Base-by-base conservation (phyloP, 2,888 invertebrate genomes). In the Apodemia zela region DNA sequence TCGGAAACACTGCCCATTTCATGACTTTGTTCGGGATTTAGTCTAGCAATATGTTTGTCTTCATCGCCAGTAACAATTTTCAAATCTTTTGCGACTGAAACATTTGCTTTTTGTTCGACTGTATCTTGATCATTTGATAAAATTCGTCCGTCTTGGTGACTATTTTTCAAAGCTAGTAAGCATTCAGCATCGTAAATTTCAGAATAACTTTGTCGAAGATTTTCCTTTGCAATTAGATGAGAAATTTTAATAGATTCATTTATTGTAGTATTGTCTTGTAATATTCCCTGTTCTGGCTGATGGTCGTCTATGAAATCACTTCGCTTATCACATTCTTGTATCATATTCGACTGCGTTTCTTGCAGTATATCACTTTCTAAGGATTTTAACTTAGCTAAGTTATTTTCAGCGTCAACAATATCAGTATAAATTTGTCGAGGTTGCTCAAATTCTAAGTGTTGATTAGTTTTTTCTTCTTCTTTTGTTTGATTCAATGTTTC, bases 121-220 rank as follows among this genome's bases (percentile, higher is more conserved):
- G 21, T 7, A 17, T 18, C 29, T 10, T 5, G 29, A 13, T n/a
- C 6, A n/a, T 15, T 25, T 13, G 21, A 18, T 18, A n/a, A 11
- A 17, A 57, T 13, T 33, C 57, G 18, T 42, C 33, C 5, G 17
- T 18, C 18, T 11, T 17, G 21, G 47, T 59, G 42, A 38, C 11
- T 49, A n/a, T 35, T 63, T 17, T 15, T 60, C 4, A 59, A 58
- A 42, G 60, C 68, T 45, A 67, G 21, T 25, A 68, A 54, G 15
- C 63, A 59, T 68, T 75, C 74, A 15, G 72, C 72, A 45, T 70
- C 72, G 21, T 62, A 58, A 42, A 75, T 71, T 51, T 70, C 67
- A 57, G 71, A 67, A 62, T 75, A 76, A 42, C 58, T 70, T 35
- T 70, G 68, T 33, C 61, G 65, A 17, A 70, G 66, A 7, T 47